These are phyloP conservation scores for Vespertilio murinus DNA, from an alignment of 2,797 vertebrate species.

Conservation along the genomic window DNA sequence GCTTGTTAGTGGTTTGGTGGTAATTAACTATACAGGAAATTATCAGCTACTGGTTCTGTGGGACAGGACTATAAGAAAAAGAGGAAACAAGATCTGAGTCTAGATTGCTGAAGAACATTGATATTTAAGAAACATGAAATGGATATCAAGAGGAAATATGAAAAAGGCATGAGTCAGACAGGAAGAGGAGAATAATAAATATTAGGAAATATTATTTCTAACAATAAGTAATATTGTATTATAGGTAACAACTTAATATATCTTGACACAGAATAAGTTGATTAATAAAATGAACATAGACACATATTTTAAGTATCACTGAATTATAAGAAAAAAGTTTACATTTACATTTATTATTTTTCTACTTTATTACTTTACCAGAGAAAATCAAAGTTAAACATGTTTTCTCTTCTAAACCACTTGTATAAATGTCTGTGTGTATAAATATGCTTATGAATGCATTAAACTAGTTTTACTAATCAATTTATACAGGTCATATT, in stretches of 20 bases:
- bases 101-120: not conserved
- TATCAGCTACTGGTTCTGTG: not conserved
- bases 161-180: not conserved
- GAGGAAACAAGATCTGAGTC: not conserved
- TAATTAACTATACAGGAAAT: not conserved
- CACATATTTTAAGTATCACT: not conserved
- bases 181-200: not conserved
- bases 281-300: not conserved
- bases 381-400: not conserved
- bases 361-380: not conserved
- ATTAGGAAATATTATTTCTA: not conserved
- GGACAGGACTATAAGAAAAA: not conserved
- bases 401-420: not conserved
- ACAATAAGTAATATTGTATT: not conserved
- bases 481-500: not conserved
- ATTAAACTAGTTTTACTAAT: constrained; percentile 5
- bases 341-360: not conserved
- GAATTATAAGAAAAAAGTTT: not conserved
- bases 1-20: not conserved
- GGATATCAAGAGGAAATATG: not conserved
- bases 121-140: not conserved
- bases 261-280: not conserved
- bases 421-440: not conserved
- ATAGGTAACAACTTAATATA: not conserved
- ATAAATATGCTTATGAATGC: not conserved